Percentiles rank a stretch among this genome's conserved stretches.
Conservation (phyloP, 1,140 invertebrate species). For the Macrocentrus cingulum region DNA sequence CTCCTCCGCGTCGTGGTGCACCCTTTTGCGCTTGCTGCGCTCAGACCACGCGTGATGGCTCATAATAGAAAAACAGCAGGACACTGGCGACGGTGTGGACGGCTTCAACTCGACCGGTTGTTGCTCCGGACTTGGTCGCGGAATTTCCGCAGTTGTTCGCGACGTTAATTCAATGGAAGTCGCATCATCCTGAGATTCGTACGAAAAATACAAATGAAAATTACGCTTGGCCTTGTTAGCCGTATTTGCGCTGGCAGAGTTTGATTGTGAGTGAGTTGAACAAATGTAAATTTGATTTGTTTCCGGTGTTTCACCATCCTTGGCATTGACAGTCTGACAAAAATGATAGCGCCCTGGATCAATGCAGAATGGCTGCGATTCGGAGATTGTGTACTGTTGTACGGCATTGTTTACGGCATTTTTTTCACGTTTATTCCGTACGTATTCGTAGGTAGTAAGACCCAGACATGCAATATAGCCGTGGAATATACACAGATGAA, state of each 20-base stretch:
- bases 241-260: slow-evolving; percentile 1
- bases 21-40: slow-evolving; percentile 29
- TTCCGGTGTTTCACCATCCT: slow-evolving; percentile 20
- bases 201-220: slow-evolving; percentile 51
- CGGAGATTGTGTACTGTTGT: slow-evolving; percentile 15
- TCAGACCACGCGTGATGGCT: slow-evolving; percentile 25
- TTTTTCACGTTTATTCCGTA: slow-evolving; percentile 63
- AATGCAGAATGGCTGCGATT: slow-evolving; percentile 32
- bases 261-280: slow-evolving; percentile 38
- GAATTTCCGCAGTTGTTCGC: slow-evolving; percentile 27
- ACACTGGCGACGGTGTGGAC: slow-evolving; percentile 51
- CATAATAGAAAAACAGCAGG: slow-evolving; percentile 52
- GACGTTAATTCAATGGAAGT: slow-evolving; percentile 47
- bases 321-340: slow-evolving; percentile 23
- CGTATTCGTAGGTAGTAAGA: slow-evolving; percentile 89
- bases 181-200: slow-evolving; percentile 43
- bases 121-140: slow-evolving; percentile 2
- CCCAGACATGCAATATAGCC: slow-evolving; percentile 83
- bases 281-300: slow-evolving; percentile 41
- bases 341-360: slow-evolving; percentile 33
- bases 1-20: slow-evolving; percentile 15
- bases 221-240: slow-evolving; percentile 35
- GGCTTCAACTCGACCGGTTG: slow-evolving; percentile 40
- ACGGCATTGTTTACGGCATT: slow-evolving; percentile 14
- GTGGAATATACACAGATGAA: slow-evolving; percentile 89